Evolutionary conservation across 2,888 invertebrate genomes (phyloP), one percentile per base, ranked within the genome.

Genomic region (Sminthurides aquaticus): DNA sequence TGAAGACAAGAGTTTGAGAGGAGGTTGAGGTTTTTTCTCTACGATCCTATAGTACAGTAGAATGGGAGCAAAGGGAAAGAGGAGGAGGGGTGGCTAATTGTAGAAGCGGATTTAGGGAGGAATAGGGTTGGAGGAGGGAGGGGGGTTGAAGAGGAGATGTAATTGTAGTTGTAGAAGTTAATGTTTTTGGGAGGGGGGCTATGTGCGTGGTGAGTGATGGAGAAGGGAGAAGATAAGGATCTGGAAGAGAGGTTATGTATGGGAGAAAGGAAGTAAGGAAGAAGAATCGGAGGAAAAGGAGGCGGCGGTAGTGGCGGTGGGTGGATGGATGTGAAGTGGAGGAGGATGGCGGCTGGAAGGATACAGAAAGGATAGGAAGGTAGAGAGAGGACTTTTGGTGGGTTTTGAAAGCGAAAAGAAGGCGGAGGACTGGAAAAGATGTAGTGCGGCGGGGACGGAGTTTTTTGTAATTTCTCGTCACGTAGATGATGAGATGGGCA

Each of bases 381-480:
- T n/a, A n/a, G n/a, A n/a, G n/a, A n/a, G n/a, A n/a, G n/a, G n/a
- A n/a, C n/a, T n/a, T n/a, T n/a, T n/a, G n/a, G n/a, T n/a, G n/a
- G n/a, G n/a, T n/a, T n/a, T 28, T n/a, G 15, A 11, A 57, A 2
- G 28, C 3, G n/a, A n/a, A 48, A 56, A 24, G 56, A 57, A 15
- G 43, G 43, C 15, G 20, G 49, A 49, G 54, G 29, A n/a, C n/a
- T n/a, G n/a, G 25, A 61, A 22, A 29, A 57, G 57, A 28, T 27
- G 28, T 26, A 15, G 22, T 27, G 27, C 26, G 29, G 22, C 26
- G 11, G 57, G 34, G 8, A n/a, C 15, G 11, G 29, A 57, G 57
- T 62, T 62, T 62, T 62, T 62, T 62, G 62, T 62, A 62, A 62
- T 62, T 62, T 62, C 62, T 62, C 62, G 62, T 62, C 62, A 62